phyloP scores from a whole-genome alignment of 2,113 vertebrate genomes.

The Sinocyclocheilus anophthalmus region DNA sequence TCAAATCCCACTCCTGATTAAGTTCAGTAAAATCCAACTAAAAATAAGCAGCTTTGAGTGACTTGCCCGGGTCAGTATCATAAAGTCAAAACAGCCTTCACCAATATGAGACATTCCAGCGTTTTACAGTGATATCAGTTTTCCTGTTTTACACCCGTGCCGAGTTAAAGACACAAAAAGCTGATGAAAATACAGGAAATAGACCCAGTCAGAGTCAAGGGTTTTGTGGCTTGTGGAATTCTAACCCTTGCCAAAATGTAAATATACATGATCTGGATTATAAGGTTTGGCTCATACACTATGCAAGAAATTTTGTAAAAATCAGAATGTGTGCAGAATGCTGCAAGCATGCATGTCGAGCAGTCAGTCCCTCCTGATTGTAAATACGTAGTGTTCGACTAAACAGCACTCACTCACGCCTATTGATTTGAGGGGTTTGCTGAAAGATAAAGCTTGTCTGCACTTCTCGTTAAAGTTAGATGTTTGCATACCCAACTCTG shows the following conservation, averaged over 20 bases:
- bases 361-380: conserved; percentile 37
- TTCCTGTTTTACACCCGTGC: conserved; percentile 67
- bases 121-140: conserved; percentile 64
- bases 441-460: conserved; percentile 40
- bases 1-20: conserved; percentile 69
- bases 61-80: conserved; percentile 68
- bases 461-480: conserved; percentile 2
- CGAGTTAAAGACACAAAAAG: conserved; percentile 60
- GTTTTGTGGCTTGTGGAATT: conserved; percentile 51
- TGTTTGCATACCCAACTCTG: conserved; percentile 24
- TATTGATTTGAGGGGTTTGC: conserved; percentile 32
- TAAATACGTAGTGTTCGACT: conserved; percentile 25
- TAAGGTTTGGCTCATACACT: conserved; percentile 48
- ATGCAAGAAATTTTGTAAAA: conserved; percentile 62
- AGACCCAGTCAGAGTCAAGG: conserved; percentile 44
- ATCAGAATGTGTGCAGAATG: conserved; percentile 37
- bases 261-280: conserved; percentile 53
- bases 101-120: conserved; percentile 70
- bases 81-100: conserved; percentile 60
- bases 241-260: conserved; percentile 52
- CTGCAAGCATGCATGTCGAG: conserved; percentile 37
- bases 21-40: conserved; percentile 69
- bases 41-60: conserved; percentile 74
- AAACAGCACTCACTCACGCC: not conserved
- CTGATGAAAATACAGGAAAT: conserved; percentile 55